Percentiles rank a stretch among this genome's conserved stretches.
phyloP scores from a whole-genome alignment of 2,888 invertebrate species.

The Tachina fera region DNA sequence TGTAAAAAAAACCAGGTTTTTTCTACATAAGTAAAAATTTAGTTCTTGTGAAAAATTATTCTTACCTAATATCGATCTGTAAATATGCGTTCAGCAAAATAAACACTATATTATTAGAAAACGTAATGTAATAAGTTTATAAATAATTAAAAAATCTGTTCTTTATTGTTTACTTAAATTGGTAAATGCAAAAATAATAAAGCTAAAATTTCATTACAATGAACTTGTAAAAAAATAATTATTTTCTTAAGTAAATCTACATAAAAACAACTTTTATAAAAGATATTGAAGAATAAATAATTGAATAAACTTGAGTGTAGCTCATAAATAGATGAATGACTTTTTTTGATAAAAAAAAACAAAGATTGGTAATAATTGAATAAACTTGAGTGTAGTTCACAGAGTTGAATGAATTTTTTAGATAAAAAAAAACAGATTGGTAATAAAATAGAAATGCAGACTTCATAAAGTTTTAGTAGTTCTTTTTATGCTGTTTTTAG shows the following conservation, averaged over 20 bases:
- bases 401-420: slow-evolving; percentile 22
- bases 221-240: slow-evolving; percentile 52
- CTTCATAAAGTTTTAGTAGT: slow-evolving; percentile 16
- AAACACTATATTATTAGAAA: slow-evolving; percentile 38
- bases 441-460: slow-evolving; percentile 59
- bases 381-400: not conserved
- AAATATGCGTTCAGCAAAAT: not conserved
- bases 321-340: slow-evolving; percentile 10
- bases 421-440: slow-evolving; percentile 35
- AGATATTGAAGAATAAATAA: slow-evolving; percentile 11
- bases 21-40: too few species aligned
- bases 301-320: slow-evolving; percentile 1
- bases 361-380: slow-evolving; percentile 42
- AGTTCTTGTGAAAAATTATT: too few species aligned
- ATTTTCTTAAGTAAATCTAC: slow-evolving; percentile 32
- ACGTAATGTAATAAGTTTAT: slow-evolving; percentile 54
- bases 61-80: not conserved
- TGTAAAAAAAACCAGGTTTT: too few species aligned
- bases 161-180: slow-evolving; percentile 57
- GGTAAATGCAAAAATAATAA: slow-evolving; percentile 70
- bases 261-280: slow-evolving; percentile 2
- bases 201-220: slow-evolving; percentile 60
- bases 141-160: slow-evolving; percentile 48
- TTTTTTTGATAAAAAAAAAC: slow-evolving; percentile 34
- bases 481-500: slow-evolving; percentile 21